phyloP scores from a whole-genome alignment of 2,797 vertebrate species.

The Hemitrygon akajei region DNA sequence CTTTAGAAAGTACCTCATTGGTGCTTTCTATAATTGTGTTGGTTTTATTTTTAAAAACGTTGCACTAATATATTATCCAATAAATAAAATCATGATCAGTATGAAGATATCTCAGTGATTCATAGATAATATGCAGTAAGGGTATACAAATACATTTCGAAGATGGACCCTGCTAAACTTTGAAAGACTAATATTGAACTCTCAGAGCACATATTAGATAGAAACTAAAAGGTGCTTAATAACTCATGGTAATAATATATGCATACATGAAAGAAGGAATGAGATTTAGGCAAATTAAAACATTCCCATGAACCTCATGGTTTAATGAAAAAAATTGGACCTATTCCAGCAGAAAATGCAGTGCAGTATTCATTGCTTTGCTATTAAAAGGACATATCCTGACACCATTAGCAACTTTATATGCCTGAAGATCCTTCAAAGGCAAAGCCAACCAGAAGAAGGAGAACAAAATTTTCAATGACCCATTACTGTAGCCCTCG shows the following conservation, averaged over 20 bases:
- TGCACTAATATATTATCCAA: neutral
- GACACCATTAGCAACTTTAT: neutral
- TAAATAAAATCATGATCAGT: neutral
- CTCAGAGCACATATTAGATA: neutral
- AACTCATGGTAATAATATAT: neutral
- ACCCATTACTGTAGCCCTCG: neutral
- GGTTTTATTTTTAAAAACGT: neutral
- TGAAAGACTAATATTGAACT: neutral
- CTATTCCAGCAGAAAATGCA: neutral
- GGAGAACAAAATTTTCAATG: neutral
- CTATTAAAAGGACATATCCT: neutral
- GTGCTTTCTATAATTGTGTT: neutral
- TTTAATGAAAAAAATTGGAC: neutral
- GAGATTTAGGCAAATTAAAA: neutral
- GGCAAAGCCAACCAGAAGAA: neutral
- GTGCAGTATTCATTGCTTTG: neutral
- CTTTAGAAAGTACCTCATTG: neutral
- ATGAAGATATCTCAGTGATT: neutral
- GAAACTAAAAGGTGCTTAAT: neutral
- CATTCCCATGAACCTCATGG: neutral
- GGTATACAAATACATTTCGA: neutral
- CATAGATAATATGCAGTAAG: too few relatives aligned
- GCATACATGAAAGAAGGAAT: neutral
- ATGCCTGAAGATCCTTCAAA: neutral
- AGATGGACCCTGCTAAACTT: neutral